A percentile compares a stretch with the other conserved stretches of the same genome.
phyloP scores from a whole-genome alignment of 2,888 invertebrate genomes.

The Dastarcus helophoroides region DNA sequence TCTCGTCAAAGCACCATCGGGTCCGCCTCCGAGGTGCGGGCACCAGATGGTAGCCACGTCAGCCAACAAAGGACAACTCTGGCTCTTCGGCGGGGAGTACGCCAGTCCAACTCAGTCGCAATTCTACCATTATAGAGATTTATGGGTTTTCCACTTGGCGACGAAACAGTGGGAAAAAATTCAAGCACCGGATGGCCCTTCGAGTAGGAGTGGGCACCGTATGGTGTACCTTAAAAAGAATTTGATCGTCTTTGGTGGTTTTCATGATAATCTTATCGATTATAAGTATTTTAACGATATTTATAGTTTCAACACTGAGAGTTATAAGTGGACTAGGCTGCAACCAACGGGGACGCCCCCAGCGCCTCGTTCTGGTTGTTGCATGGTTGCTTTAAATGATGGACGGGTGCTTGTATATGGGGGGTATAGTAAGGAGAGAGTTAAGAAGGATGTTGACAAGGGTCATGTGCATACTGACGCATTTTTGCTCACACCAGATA shows the following conservation, averaged over 20 bases:
- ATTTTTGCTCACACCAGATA: conserved; percentile 51
- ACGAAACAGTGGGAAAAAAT: conserved; percentile 70
- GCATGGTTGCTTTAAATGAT: conserved; percentile 53
- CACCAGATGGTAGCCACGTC: conserved; percentile 75
- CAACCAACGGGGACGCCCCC: conserved; percentile 56
- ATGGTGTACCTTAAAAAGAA: conserved; percentile 73
- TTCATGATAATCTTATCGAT: conserved; percentile 76
- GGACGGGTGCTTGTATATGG: conserved; percentile 61
- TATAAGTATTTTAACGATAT: conserved; percentile 86
- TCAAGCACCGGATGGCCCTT: conserved; percentile 61
- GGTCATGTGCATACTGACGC: conserved; percentile 62
- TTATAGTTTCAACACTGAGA: conserved; percentile 68
- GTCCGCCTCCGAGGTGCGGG: conserved; percentile 78
- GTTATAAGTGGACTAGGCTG: conserved; percentile 65
- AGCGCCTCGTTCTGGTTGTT: conserved; percentile 69
- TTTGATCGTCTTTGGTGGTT: conserved; percentile 82
- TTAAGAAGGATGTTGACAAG: conserved; percentile 64
- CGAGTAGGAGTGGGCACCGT: conserved; percentile 77
- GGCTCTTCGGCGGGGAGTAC: conserved; percentile 87
- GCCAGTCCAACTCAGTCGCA: conserved; percentile 82
- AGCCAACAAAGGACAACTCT: conserved; percentile 60
- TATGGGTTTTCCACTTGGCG: conserved; percentile 74
- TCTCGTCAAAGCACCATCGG: conserved; percentile 66
- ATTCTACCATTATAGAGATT: conserved; percentile 85
- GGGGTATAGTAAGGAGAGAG: conserved; percentile 62